phyloP scores from a whole-genome alignment of 2,797 vertebrate genomes.

The Graptemys geographica region DNA sequence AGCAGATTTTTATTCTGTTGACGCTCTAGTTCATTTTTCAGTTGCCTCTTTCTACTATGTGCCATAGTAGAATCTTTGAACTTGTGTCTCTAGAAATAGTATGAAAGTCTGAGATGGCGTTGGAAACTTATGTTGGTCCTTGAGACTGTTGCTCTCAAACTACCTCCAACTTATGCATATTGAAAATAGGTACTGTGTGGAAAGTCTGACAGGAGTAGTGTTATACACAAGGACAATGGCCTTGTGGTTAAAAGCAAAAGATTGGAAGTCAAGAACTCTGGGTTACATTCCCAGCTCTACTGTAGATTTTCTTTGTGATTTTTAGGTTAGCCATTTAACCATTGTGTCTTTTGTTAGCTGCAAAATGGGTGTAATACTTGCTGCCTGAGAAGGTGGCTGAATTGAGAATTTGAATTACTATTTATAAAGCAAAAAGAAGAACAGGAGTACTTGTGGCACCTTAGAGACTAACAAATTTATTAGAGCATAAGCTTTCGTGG shows the following conservation, averaged over 20 bases:
- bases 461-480: no score
- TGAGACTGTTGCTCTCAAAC: background rate
- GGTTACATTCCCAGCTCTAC: background rate
- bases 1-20: background rate
- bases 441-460: no score
- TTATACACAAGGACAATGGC: background rate
- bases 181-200: background rate
- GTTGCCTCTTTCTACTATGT: background rate
- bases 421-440: background rate
- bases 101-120: background rate
- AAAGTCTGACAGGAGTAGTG: background rate
- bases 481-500: no score
- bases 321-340: background rate
- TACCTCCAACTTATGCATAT: background rate
- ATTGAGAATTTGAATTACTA: background rate
- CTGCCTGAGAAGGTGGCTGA: background rate
- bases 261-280: background rate
- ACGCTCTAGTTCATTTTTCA: background rate
- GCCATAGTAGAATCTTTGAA: background rate
- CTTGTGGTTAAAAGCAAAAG: background rate
- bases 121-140: background rate
- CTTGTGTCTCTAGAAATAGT: background rate
- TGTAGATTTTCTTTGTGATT: background rate
- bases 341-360: background rate
- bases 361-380: background rate